Percentiles rank a stretch among this genome's conserved stretches.
These are phyloP conservation scores for Ophioninae sp. DNA, from an alignment of 2,888 invertebrate genomes.

Conservation along the genomic window DNA sequence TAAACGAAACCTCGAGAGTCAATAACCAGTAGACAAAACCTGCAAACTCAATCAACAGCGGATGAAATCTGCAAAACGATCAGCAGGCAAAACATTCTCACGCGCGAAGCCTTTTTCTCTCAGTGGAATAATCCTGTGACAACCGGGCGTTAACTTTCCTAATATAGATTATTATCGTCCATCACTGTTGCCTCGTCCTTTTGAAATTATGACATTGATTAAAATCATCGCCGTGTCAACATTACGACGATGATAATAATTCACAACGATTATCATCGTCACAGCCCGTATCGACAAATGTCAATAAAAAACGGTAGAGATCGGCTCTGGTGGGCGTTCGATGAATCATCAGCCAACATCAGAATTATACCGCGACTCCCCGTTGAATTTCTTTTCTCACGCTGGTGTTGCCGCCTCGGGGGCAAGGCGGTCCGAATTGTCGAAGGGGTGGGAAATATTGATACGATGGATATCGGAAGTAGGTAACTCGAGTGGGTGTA, in stretches of 20 bases:
- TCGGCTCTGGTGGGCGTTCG: too few relatives aligned
- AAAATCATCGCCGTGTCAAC: not conserved
- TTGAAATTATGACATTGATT: not conserved
- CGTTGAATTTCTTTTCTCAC: not conserved
- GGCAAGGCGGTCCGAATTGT: not conserved
- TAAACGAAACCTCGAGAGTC: not conserved
- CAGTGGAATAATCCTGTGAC: not conserved
- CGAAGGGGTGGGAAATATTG: constrained; percentile 26
- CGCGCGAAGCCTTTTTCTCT: not conserved
- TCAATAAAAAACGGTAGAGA: too few relatives aligned
- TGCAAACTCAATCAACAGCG: not conserved
- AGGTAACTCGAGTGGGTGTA: constrained; percentile 37
- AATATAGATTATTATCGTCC: not conserved
- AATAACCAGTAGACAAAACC: not conserved
- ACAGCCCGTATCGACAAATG: not conserved
- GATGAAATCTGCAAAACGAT: not conserved
- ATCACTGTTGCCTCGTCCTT: not conserved
- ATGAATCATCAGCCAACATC: too few relatives aligned
- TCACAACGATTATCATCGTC: not conserved
- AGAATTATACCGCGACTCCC: not conserved
- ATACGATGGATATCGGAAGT: constrained; percentile 11
- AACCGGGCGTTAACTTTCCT: not conserved
- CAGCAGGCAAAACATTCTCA: not conserved
- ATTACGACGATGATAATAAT: not conserved
- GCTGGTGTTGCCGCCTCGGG: not conserved